Base-by-base conservation (phyloP, 1,140 invertebrate species). In the Lepidurus packardi region DNA sequence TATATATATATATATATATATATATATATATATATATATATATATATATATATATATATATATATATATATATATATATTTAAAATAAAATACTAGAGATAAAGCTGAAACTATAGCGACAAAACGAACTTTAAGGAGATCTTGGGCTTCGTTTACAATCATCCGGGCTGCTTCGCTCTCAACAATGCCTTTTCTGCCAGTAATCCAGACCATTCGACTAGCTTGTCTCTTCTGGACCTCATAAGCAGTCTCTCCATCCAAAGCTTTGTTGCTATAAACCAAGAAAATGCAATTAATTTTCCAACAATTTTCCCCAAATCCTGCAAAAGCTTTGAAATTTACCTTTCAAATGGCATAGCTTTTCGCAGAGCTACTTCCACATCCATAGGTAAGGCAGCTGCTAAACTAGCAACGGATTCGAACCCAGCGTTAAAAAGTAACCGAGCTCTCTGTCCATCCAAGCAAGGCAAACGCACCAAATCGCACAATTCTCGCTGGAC, bases 401-500 rank as follows among this genome's bases (percentile, higher is more conserved):
- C 95, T 74, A 99, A 84, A 82, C 91, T 89, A 5, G 91, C 86
- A 13, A 98, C 86, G 10, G 88, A 90, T 82, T 92, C 90, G 81
- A 95, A 91, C n/a, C 94, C 95, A 43, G 89, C 89, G 86, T 95
- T 91, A 83, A 91, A 96, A 8, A 99, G 85, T 43, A 91, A 89
- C 83, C 97, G 88, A 1, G 97, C 97, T 80, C 92, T 89, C 79
- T 92, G 88, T 1, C 93, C 94, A 85, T 94, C 96, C 45, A 99
- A 85, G 81, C 91, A 89, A 9, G 93, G 89, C 45, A 99, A 85
- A 80, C 92, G 89, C 85, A 99, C 92, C 47, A 99, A 87, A 84
- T 99, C 96, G 78, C 97, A 89, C 7, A 99, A 87, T 84, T 99
- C 97, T 74, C 92, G 88, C 81, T 95, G 92, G 43, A 98, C 92